Conservation (phyloP, 2,113 vertebrate genomes). For the Elephantulus edwardii region DNA sequence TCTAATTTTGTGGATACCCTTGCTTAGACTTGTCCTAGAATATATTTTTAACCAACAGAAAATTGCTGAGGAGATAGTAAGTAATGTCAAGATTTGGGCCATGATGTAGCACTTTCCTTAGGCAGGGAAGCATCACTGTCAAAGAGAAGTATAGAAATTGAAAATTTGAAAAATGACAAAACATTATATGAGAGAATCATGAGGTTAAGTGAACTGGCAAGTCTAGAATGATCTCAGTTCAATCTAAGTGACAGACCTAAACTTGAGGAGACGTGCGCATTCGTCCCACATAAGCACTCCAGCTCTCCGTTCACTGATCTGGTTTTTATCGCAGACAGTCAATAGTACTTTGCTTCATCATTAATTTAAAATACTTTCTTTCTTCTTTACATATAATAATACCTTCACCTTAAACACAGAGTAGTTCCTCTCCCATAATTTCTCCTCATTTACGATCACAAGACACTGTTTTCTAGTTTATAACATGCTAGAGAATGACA, state of each 20-base stretch:
- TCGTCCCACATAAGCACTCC: conserved; percentile 30
- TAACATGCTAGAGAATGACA: not conserved
- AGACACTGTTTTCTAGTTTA: not conserved
- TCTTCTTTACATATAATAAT: conserved; percentile 11
- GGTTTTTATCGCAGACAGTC: conserved; percentile 62
- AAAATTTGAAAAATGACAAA: conserved; percentile 70
- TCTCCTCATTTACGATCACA: not conserved
- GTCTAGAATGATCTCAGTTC: conserved; percentile 54
- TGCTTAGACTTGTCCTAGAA: not conserved
- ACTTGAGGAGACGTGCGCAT: conserved; percentile 33
- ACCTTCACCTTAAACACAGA: too few species aligned
- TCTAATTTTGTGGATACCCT: not conserved
- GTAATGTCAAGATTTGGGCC: conserved; percentile 3
- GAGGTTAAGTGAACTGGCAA: conserved; percentile 55
- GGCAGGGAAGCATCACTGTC: conserved; percentile 23
- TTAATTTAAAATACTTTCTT: conserved; percentile 38
- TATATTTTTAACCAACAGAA: not conserved
- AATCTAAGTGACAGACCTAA: conserved; percentile 50
- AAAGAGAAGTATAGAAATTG: conserved; percentile 50
- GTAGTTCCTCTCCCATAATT: not conserved
- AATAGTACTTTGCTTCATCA: conserved; percentile 31
- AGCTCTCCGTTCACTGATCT: not conserved
- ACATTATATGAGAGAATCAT: conserved; percentile 50
- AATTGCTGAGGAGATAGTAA: conserved; percentile 3
- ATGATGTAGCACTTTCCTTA: not conserved